These are phyloP conservation scores for Sarcophaga subvicina DNA, from an alignment of 2,888 invertebrate species.

Conservation along the genomic window DNA sequence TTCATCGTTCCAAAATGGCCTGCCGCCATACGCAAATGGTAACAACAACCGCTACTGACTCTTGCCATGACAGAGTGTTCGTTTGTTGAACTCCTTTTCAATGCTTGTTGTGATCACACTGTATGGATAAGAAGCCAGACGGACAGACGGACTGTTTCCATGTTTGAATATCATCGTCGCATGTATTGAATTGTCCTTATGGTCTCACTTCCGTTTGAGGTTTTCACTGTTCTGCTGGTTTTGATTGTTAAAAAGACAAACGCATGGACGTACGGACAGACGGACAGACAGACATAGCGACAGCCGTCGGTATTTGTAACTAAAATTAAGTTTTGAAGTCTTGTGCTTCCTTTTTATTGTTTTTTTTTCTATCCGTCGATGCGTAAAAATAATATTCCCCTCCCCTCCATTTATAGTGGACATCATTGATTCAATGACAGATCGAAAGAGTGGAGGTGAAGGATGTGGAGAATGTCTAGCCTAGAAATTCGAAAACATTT, in stretches of 20 bases:
- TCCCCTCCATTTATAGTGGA: neutral
- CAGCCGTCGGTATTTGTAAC: constrained; percentile 54
- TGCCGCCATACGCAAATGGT: constrained; percentile 46
- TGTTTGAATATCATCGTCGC: constrained; percentile 11
- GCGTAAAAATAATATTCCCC: constrained; percentile 56
- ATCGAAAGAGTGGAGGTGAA: neutral
- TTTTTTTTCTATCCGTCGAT: constrained; percentile 19
- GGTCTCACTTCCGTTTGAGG: constrained; percentile 62
- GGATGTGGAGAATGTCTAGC: constrained; percentile 46
- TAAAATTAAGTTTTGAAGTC: constrained; percentile 65
- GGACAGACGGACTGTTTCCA: neutral
- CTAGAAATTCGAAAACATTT: constrained; percentile 1
- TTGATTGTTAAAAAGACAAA: constrained; percentile 50
- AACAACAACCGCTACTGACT: constrained; percentile 68
- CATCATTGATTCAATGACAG: neutral
- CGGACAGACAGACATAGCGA: neutral
- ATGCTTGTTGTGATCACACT: neutral
- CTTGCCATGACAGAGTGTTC: constrained; percentile 55
- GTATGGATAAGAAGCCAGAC: neutral
- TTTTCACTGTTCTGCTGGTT: constrained; percentile 21
- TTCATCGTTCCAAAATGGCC: neutral
- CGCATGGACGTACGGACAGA: neutral
- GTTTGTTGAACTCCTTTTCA: constrained; percentile 9
- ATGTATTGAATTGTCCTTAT: constrained; percentile 62
- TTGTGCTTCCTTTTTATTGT: neutral